Base-by-base conservation (phyloP, 2,888 invertebrate genomes). In the Galerucella nymphaeae region DNA sequence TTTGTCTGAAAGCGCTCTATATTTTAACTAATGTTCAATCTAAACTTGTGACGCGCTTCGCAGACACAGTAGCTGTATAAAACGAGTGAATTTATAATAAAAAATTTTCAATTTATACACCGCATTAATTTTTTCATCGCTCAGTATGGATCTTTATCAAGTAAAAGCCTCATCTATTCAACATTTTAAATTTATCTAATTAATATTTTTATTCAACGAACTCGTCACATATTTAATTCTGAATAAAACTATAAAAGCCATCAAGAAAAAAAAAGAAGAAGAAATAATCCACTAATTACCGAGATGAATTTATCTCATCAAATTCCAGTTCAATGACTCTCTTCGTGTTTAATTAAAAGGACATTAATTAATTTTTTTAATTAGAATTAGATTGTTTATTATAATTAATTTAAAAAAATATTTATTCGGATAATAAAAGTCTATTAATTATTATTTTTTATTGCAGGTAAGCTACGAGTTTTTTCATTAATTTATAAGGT, bases 381-480 rank as follows among this genome's bases (percentile, higher is more conserved):
- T 5, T 62, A 14, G 16, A 10, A 42, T 42, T 38, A 30, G 30
- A n/a, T 58, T 30, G 14, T 20, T 18, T 20, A 14, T 55, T 10
- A 23, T 57, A 18, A 23, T 23, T 23, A 5, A 16, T n/a, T 59
- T 59, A n/a, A 1, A 13, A 14, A 8, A 30, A 58, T 18, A 48
- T 14, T 16, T 53, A 9, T 9, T 16, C 18, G 16, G 42, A 45
- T 45, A 45, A 10, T 30, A 30, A 62, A 2, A 23, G 59, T 58
- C 30, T 67, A 23, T 23, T 67, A 23, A 58, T 45, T 14, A n/a
- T 50, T 48, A 48, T 61, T 61, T 68, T 68, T 68, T 38, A 45
- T 68, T 68, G 14, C 68, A 68, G 68, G 68, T 68, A 61, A 68
- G 68, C 61, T 30, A n/a, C 30, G 20, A 45, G 16, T 68, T 61